Conservation (phyloP, 2,113 vertebrate species). For the Seriola aureovittata region DNA sequence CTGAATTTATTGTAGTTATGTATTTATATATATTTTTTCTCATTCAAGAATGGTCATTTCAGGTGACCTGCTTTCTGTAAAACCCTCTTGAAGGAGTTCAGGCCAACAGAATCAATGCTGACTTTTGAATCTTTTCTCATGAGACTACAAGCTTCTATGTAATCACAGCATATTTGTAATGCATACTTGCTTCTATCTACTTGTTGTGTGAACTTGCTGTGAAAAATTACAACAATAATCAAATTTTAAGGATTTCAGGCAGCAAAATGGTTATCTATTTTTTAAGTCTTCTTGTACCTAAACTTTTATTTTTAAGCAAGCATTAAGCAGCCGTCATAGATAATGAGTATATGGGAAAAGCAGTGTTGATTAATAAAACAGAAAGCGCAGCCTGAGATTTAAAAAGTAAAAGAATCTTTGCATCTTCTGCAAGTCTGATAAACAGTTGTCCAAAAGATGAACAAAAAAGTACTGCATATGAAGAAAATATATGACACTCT, state of each 20-base stretch:
- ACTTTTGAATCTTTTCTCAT: slow-evolving; percentile 26
- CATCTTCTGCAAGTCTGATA: too few relatives aligned
- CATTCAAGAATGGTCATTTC: not conserved
- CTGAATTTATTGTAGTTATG: not conserved
- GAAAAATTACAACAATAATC: too few relatives aligned
- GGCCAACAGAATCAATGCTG: slow-evolving; percentile 1
- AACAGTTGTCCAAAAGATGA: too few relatives aligned
- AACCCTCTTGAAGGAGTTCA: slow-evolving; percentile 12
- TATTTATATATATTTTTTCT: not conserved
- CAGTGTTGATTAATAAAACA: too few relatives aligned
- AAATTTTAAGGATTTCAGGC: too few relatives aligned
- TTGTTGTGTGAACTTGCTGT: not conserved
- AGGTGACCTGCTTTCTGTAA: slow-evolving; percentile 3
- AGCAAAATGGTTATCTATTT: too few relatives aligned
- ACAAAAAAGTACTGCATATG: too few relatives aligned
- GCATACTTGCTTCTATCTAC: not conserved
- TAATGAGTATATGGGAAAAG: not conserved
- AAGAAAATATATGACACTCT: too few relatives aligned
- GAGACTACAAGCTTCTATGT: not conserved
- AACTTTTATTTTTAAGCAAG: not conserved
- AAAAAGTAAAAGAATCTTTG: too few relatives aligned
- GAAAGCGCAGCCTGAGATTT: too few relatives aligned
- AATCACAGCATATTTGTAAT: not conserved
- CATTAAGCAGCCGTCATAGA: not conserved
- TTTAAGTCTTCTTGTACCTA: too few relatives aligned